A percentile compares a stretch with the other conserved stretches of the same genome.
Conservation (phyloP, 2,113 vertebrate genomes). For the Nanorana parkeri region DNA sequence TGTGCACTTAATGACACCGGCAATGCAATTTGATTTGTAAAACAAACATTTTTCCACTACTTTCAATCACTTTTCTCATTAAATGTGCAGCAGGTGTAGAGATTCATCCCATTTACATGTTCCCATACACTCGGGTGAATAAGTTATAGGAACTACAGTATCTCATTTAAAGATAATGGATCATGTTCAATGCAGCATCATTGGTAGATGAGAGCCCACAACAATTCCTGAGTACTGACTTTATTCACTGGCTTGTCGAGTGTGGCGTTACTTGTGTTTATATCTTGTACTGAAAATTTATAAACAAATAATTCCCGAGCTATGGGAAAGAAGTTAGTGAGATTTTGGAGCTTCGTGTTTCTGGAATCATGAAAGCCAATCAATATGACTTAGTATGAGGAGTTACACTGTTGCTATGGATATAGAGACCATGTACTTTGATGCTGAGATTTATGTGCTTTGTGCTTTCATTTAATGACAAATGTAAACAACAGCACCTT, state of each 20-base stretch:
- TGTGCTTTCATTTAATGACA: no score
- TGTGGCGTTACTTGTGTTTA: not conserved
- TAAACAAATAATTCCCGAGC: not conserved
- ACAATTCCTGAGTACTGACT: constrained; percentile 8
- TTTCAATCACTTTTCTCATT: constrained; percentile 11
- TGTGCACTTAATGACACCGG: no score
- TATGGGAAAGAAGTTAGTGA: not conserved
- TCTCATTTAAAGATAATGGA: constrained; percentile 5
- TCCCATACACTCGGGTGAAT: constrained; percentile 14
- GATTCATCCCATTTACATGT: constrained; percentile 3
- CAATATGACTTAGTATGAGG: not conserved
- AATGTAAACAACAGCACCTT: no score
- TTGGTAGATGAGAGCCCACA: not conserved
- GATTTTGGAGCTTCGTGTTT: not conserved
- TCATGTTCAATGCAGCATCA: not conserved
- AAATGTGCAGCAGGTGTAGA: constrained; percentile 21
- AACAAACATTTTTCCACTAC: constrained; percentile 29
- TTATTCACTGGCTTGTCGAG: not conserved
- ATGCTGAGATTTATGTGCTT: not conserved
- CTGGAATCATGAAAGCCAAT: not conserved
- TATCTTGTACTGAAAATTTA: not conserved
- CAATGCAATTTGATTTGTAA: constrained; percentile 11
- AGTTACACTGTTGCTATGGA: constrained; percentile 1
- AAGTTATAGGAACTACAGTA: constrained; percentile 4
- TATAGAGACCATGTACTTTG: not conserved